A percentile compares a stretch with the other conserved stretches of the same genome.
phyloP scores from a whole-genome alignment of 2,113 vertebrate species.

The Oncorhynchus mykiss region DNA sequence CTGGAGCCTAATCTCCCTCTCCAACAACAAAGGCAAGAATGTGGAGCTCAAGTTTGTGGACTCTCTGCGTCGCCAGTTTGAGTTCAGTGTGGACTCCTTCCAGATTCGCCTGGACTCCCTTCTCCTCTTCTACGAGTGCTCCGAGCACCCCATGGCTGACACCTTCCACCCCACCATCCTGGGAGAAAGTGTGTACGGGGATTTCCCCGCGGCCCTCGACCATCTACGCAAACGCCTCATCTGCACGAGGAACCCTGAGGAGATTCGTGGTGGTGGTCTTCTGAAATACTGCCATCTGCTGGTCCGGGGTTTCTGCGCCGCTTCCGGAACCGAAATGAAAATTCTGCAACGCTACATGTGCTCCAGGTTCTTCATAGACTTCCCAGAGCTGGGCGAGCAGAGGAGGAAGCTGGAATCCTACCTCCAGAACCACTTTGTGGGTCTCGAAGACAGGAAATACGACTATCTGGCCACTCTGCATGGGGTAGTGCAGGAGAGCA shows the following conservation, averaged over 20 bases:
- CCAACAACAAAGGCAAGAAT: slow-evolving; percentile 97
- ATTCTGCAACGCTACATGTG: slow-evolving; percentile 98
- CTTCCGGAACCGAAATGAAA: slow-evolving; percentile 86
- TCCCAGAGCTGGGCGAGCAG: slow-evolving; percentile 91
- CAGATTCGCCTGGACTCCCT: slow-evolving; percentile 98
- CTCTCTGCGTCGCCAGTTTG: slow-evolving; percentile 95
- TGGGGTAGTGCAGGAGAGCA: slow-evolving; percentile 95
- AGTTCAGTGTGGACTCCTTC: slow-evolving; percentile 99
- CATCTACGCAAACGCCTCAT: slow-evolving; percentile 94
- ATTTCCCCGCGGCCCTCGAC: slow-evolving; percentile 92
- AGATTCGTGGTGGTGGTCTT: slow-evolving; percentile 95
- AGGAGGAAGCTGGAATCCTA: slow-evolving; percentile 96
- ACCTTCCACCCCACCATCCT: slow-evolving; percentile 96
- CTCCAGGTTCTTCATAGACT: slow-evolving; percentile 99
- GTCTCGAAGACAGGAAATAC: slow-evolving; percentile 96
- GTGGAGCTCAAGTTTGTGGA: slow-evolving; percentile 98
- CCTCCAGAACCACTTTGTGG: slow-evolving; percentile 97
- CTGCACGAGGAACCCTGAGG: slow-evolving; percentile 93
- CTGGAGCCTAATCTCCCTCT: slow-evolving; percentile 98
- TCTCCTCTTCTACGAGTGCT: slow-evolving; percentile 96
- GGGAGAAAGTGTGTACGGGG: slow-evolving; percentile 95
- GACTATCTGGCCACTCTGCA: slow-evolving; percentile 96
- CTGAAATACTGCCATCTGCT: slow-evolving; percentile 98
- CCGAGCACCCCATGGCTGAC: slow-evolving; percentile 92
- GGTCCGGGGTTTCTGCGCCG: slow-evolving; percentile 92